These are phyloP conservation scores for Galerucella pusilla DNA, from an alignment of 2,888 invertebrate species.

Conservation along the genomic window DNA sequence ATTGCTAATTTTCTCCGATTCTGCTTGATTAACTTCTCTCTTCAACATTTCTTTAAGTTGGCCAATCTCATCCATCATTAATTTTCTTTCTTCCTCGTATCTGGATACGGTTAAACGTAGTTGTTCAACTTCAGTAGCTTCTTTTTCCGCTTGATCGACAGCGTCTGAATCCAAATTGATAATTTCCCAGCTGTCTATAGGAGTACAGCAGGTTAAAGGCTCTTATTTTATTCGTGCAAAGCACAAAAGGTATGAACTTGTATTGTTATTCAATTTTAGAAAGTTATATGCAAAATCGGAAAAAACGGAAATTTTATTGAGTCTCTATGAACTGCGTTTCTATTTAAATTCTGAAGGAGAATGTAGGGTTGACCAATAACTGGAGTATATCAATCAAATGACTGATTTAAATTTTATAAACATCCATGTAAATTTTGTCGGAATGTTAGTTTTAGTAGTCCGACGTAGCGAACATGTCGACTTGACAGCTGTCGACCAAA, in stretches of 20 bases:
- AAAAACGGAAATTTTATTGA: too few species aligned
- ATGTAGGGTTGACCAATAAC: too few species aligned
- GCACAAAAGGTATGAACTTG: neutral
- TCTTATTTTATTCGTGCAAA: neutral
- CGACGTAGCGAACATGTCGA: too few species aligned
- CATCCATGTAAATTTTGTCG: too few species aligned
- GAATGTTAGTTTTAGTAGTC: too few species aligned
- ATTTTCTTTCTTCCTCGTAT: constrained; percentile 73
- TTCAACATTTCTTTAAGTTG: constrained; percentile 82
- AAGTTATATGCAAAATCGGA: too few species aligned
- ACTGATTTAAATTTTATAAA: too few species aligned
- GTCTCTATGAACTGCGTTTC: too few species aligned
- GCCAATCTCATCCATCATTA: constrained; percentile 64
- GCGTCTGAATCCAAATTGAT: constrained; percentile 68
- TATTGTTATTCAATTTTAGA: neutral
- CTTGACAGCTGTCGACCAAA: too few species aligned
- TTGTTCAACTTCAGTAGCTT: constrained; percentile 70
- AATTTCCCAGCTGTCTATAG: constrained; percentile 65
- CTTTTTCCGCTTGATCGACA: constrained; percentile 70
- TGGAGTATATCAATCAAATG: too few species aligned
- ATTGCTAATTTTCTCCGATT: constrained; percentile 79
- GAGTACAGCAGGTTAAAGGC: constrained; percentile 45
- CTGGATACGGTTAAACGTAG: constrained; percentile 71
- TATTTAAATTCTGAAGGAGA: too few species aligned
- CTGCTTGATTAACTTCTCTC: constrained; percentile 78